Base-by-base conservation (phyloP, 2,888 invertebrate genomes). In the Patella ulyssiponensis region DNA sequence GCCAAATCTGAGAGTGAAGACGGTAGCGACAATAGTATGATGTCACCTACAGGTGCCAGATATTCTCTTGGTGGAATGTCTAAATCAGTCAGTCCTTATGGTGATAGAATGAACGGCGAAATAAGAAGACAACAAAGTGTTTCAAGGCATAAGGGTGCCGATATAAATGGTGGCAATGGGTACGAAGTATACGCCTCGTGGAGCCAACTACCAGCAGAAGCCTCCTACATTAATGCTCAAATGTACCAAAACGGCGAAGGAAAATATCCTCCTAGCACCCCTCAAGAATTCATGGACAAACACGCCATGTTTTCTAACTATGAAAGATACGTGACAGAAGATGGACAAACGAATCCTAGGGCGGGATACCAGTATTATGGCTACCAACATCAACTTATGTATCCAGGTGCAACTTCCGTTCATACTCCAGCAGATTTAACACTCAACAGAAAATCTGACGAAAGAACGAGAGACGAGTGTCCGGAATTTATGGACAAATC, bases 1-100 rank as follows among this genome's bases (percentile, higher is more conserved):
- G 17, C 58, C 4, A 58, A 7, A 15, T 20, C 79, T 77, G 73
- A 81, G 80, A 76, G 77, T 83, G 71, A 81, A 78, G 74, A 73
- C 73, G 53, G 78, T 77, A 23, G 79, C 73, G 73, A 79, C 78
- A 12, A 74, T 77, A 3, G 71, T 52, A 64, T 64, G 64, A 64
- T 64, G 64, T 64, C 64, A 64, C 64, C 64, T 20, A 64, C 64
- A 12, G 64, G 64, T 14, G 20, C 64, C 12, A 20, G 64, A 64
- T 64, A 64, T 20, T 23, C 64, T 12, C 20, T 64, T 20, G 64
- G 20, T 3, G 64, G 64, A 23, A 64, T 64, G 20, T 11, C 64
- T 64, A 64, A 64, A 64, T 64, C 64, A 3, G 23, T 64, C 4
- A 64, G 64, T 20, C 64, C 64, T 64, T 64, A 64, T 23, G 44